Conservation (phyloP, 2,113 vertebrate species). For the Oceanites oceanicus region DNA sequence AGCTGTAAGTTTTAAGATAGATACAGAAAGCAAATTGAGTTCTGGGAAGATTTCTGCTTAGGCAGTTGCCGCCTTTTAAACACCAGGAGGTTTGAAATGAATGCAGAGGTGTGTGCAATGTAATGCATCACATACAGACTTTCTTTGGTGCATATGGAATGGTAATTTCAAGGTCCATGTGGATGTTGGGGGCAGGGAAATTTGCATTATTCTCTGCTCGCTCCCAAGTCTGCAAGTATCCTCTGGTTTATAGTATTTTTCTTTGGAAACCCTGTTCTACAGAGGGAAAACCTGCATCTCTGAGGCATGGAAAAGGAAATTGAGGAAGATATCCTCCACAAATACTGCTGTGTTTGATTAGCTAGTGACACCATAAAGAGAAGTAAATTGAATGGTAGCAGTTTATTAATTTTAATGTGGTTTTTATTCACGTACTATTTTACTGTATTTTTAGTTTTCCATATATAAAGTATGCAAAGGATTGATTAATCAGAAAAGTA, state of each 20-base stretch:
- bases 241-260: neutral
- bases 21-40: neutral
- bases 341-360: neutral
- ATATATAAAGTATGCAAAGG: neutral
- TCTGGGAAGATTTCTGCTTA: neutral
- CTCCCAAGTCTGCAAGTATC: neutral
- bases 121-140: neutral
- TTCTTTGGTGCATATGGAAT: neutral
- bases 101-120: neutral
- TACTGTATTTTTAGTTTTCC: slow-evolving; percentile 20
- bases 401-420: slow-evolving; percentile 12
- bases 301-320: neutral
- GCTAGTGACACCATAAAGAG: neutral
- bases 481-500: neutral
- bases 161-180: neutral
- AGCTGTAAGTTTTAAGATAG: neutral
- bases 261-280: neutral
- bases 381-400: slow-evolving; percentile 16
- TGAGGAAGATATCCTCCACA: neutral
- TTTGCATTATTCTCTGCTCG: neutral
- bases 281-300: neutral
- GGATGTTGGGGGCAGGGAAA: neutral
- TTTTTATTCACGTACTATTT: slow-evolving; percentile 33
- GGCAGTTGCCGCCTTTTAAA: neutral
- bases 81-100: neutral